Conservation (phyloP, 2,797 vertebrate genomes). For the Botia kubotai region DNA sequence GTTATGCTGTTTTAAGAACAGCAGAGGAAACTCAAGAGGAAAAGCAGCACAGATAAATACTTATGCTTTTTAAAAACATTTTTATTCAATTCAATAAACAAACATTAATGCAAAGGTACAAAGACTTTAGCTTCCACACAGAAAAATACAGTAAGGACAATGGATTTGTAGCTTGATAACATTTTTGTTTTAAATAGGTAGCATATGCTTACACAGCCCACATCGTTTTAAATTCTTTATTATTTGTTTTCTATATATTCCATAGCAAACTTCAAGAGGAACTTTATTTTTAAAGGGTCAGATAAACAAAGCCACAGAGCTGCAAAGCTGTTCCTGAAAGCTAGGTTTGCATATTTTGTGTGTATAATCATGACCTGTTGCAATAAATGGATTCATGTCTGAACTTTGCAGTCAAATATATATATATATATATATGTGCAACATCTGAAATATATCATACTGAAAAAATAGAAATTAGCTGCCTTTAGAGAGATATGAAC, state of each 20-base stretch:
- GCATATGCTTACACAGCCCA: constrained; percentile 78
- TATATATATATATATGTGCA: constrained; percentile 60
- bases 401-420: constrained; percentile 68
- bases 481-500: constrained; percentile 75
- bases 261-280: constrained; percentile 74
- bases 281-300: constrained; percentile 76
- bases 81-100: constrained; percentile 90
- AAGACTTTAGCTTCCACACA: constrained; percentile 87
- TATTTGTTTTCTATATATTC: constrained; percentile 50
- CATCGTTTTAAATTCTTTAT: constrained; percentile 57
- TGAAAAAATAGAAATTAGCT: constrained; percentile 79
- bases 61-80: constrained; percentile 55
- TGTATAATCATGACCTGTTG: constrained; percentile 71
- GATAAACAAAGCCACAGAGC: constrained; percentile 71
- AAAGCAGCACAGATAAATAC: constrained; percentile 2
- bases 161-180: constrained; percentile 73
- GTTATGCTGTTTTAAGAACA: background rate
- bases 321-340: constrained; percentile 73
- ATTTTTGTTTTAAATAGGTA: constrained; percentile 69
- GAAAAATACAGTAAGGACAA: constrained; percentile 75
- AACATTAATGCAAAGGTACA: constrained; percentile 90
- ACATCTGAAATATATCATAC: constrained; percentile 64
- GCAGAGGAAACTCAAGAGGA: no score
- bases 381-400: constrained; percentile 56
- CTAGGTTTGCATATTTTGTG: constrained; percentile 81